Conservation (phyloP, 2,113 vertebrate genomes). For the Microtus oregoni region DNA sequence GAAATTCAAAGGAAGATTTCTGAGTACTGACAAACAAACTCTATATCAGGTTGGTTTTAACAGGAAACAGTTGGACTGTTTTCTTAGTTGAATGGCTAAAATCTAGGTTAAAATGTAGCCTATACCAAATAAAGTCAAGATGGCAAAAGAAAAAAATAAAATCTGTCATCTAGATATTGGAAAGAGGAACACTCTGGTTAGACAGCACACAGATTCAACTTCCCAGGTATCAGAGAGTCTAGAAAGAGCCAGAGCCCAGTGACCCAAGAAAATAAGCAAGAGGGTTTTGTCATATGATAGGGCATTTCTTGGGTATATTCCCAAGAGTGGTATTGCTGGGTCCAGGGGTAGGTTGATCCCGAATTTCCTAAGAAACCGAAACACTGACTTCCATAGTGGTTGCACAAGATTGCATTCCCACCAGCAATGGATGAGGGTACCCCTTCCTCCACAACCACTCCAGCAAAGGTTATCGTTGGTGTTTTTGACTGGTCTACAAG, state of each 20-base stretch:
- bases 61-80: neutral
- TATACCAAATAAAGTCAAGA: neutral
- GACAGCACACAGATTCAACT: neutral
- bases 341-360: too few species aligned
- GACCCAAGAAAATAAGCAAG: neutral
- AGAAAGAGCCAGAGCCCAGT: neutral
- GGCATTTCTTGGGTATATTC: too few species aligned
- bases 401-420: too few species aligned
- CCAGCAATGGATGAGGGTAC: too few species aligned
- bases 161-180: neutral
- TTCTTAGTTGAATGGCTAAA: neutral
- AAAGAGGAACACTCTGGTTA: neutral
- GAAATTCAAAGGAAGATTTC: neutral
- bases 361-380: too few species aligned
- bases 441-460: too few species aligned
- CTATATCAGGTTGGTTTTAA: neutral
- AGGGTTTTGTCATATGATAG: too few species aligned
- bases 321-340: too few species aligned
- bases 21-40: neutral
- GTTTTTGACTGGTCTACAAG: too few species aligned
- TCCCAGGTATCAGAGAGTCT: neutral
- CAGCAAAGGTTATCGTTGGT: too few species aligned
- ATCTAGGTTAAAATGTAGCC: neutral
- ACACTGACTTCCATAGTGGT: too few species aligned
- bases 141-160: neutral